These are phyloP conservation scores for Drosophila imparisetae DNA, from an alignment of 2,888 invertebrate genomes.

Conservation along the genomic window DNA sequence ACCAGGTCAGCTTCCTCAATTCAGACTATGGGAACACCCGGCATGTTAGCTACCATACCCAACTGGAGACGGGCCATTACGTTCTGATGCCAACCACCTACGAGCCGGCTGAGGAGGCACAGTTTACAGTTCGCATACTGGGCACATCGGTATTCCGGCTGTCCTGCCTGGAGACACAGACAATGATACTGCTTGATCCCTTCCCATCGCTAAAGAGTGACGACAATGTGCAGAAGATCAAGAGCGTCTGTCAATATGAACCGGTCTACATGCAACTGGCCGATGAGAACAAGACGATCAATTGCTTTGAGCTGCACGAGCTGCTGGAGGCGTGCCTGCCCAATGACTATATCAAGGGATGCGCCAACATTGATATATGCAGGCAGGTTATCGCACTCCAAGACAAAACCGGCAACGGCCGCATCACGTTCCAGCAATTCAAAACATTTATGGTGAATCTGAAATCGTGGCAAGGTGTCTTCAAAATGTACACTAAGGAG, in stretches of 20 bases:
- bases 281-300: conserved; percentile 94
- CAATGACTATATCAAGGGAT: conserved; percentile 97
- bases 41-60: conserved; percentile 93
- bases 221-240: conserved; percentile 85
- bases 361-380: conserved; percentile 96
- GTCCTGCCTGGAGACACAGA: conserved; percentile 88
- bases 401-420: conserved; percentile 92
- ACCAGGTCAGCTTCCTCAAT: conserved; percentile 93
- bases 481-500: conserved; percentile 95
- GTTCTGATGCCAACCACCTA: conserved; percentile 95
- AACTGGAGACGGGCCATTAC: conserved; percentile 92
- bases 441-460: conserved; percentile 96
- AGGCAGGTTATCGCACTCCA: conserved; percentile 94
- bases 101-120: conserved; percentile 95
- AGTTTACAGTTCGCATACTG: conserved; percentile 93
- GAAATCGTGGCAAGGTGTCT: conserved; percentile 95
- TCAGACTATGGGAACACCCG: conserved; percentile 96
- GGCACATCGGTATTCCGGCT: conserved; percentile 91
- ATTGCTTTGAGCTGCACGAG: conserved; percentile 96
- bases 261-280: conserved; percentile 95
- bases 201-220: conserved; percentile 84
- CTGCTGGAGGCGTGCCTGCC: conserved; percentile 95
- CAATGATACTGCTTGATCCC: conserved; percentile 84
- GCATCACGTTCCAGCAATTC: conserved; percentile 93
- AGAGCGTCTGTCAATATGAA: conserved; percentile 90